Percentiles rank a stretch among this genome's conserved stretches.
Evolutionary conservation across 2,797 vertebrate species (phyloP).

Genomic region (Siniperca scherzeri): DNA sequence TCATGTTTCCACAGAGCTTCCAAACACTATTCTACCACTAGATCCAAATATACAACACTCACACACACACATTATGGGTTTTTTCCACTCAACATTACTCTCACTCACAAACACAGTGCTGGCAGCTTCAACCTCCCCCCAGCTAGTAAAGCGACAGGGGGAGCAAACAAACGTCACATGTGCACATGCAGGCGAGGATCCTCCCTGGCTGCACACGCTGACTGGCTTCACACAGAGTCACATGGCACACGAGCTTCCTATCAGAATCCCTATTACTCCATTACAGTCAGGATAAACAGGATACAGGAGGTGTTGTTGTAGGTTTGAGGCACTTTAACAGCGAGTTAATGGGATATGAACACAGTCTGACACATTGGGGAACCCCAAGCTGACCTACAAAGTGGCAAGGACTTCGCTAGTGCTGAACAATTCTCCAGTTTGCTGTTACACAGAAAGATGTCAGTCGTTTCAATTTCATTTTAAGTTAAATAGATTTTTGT

Average conservation of each 20-base stretch:
- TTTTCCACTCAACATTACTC: slow-evolving; percentile 31
- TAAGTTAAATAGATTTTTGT: slow-evolving; percentile 20
- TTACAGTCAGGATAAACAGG: slow-evolving; percentile 10
- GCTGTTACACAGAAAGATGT: slow-evolving; percentile 6
- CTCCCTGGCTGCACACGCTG: slow-evolving; percentile 18
- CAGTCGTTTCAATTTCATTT: slow-evolving; percentile 20
- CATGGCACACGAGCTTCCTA: slow-evolving; percentile 20
- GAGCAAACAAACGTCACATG: slow-evolving; percentile 57
- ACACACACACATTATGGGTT: slow-evolving; percentile 15
- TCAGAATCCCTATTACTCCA: slow-evolving; percentile 13
- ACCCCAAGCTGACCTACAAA: slow-evolving; percentile 46
- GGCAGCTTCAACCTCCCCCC: slow-evolving; percentile 51
- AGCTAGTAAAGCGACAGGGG: slow-evolving; percentile 43
- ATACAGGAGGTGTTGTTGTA: slow-evolving; percentile 15
- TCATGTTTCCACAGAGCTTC: slow-evolving; percentile 51
- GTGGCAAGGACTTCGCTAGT: slow-evolving; percentile 38
- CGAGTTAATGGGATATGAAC: slow-evolving; percentile 56
- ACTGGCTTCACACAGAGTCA: slow-evolving; percentile 36
- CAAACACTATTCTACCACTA: slow-evolving; percentile 38
- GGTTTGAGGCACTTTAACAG: slow-evolving; percentile 35
- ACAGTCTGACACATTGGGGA: slow-evolving; percentile 37
- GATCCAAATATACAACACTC: slow-evolving; percentile 43
- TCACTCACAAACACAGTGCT: slow-evolving; percentile 22
- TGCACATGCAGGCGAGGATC: slow-evolving; percentile 27
- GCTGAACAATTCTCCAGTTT: slow-evolving; percentile 32